Evolutionary conservation across 2,797 vertebrate species (phyloP).

Genomic region (Dermochelys coriacea): DNA sequence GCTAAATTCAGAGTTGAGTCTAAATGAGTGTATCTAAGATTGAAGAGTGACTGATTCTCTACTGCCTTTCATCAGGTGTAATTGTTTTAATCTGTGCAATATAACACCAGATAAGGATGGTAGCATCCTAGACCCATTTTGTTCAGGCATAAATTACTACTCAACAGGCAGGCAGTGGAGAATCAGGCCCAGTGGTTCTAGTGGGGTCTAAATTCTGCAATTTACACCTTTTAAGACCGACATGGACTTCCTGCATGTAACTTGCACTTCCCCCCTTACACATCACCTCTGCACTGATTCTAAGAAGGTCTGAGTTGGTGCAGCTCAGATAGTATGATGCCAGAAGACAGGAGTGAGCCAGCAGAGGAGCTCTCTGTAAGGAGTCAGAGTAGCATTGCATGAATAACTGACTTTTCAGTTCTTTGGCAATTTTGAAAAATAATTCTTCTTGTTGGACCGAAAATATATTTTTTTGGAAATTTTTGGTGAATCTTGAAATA

Average conservation of each 20-base stretch:
- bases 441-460: background rate
- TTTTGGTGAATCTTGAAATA: background rate
- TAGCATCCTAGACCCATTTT: background rate
- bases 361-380: rapidly evolving
- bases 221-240: background rate
- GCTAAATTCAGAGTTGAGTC: background rate
- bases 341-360: rapidly evolving
- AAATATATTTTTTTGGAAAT: background rate
- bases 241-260: background rate
- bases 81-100: background rate
- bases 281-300: no score
- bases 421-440: background rate
- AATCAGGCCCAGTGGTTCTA: background rate
- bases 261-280: background rate
- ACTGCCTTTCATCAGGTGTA: background rate
- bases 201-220: background rate
- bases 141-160: background rate
- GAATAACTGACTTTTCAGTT: background rate
- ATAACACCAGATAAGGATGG: background rate
- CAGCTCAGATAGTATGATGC: background rate
- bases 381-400: background rate
- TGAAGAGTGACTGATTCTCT: background rate
- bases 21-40: background rate
- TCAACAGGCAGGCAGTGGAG: background rate
- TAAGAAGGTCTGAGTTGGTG: background rate